phyloP scores from a whole-genome alignment of 2,888 invertebrate genomes.

The Oeneis ivallda region DNA sequence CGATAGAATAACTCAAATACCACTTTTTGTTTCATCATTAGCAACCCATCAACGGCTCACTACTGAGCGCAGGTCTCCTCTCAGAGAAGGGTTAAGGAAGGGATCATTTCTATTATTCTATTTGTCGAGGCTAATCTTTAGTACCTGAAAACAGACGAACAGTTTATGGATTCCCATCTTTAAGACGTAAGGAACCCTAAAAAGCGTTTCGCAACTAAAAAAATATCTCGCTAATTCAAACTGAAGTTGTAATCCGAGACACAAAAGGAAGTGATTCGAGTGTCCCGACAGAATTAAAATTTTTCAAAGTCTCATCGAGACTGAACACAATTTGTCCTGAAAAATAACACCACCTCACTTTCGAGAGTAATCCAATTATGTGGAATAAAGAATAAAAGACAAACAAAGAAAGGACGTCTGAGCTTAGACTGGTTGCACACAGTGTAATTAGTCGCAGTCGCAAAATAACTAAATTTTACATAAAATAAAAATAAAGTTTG shows the following conservation, averaged over 20 bases:
- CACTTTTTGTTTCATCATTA: no score
- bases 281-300: constrained; percentile 42
- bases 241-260: constrained; percentile 31
- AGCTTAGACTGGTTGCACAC: constrained; percentile 14
- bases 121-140: no score
- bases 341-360: constrained; percentile 45
- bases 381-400: constrained; percentile 39
- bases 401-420: constrained; percentile 37
- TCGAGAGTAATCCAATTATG: constrained; percentile 46
- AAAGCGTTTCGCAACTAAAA: constrained; percentile 27
- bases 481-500: no score
- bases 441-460: neutral
- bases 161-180: no score
- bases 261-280: constrained; percentile 38
- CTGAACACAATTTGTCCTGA: constrained; percentile 44
- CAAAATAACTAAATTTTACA: no score
- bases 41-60: no score
- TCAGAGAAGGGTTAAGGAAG: no score
- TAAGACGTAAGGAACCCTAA: constrained; percentile 4
- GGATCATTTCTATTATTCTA: no score
- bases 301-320: constrained; percentile 45
- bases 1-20: no score
- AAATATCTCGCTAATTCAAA: constrained; percentile 37
- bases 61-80: no score
- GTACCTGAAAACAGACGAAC: no score